These are phyloP conservation scores for Conus canariensis DNA, from an alignment of 2,888 invertebrate species.

Conservation along the genomic window DNA sequence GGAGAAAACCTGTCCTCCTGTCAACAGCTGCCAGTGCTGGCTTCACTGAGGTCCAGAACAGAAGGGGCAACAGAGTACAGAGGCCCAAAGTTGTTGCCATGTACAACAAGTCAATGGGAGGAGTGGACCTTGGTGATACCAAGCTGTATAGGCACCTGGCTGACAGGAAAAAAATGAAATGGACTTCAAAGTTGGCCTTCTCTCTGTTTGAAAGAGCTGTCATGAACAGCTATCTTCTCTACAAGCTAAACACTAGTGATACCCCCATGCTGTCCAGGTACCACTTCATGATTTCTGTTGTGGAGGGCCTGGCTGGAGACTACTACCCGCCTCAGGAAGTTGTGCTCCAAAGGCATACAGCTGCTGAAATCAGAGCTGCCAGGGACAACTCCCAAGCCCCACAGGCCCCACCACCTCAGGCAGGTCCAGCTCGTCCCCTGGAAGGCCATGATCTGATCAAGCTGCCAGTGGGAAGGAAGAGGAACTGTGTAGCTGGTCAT, in stretches of 20 bases:
- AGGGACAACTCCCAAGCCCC: not conserved
- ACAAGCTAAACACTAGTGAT: not conserved
- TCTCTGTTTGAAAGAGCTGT: not conserved
- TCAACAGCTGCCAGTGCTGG: not conserved
- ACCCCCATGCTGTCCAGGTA: not conserved
- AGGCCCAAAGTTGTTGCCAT: not conserved
- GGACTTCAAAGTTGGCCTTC: constrained; percentile 33
- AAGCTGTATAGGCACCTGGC: not conserved
- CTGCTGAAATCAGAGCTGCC: not conserved
- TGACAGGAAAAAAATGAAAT: constrained; percentile 8
- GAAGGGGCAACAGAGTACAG: not conserved
- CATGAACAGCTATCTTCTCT: not conserved
- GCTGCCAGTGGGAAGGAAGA: not conserved
- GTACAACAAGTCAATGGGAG: not conserved
- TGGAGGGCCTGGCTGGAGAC: not conserved
- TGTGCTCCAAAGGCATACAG: not conserved
- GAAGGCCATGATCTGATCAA: not conserved
- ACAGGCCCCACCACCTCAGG: not conserved
- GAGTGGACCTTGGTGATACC: not conserved
- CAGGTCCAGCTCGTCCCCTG: not conserved
- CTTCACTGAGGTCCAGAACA: not conserved
- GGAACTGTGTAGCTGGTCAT: constrained; percentile 20
- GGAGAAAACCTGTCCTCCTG: not conserved
- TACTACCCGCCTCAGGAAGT: not conserved
- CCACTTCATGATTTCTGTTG: not conserved